Evolutionary conservation across 2,113 vertebrate genomes (phyloP), one percentile per base, ranked within the genome.

Genomic region (Butorides virescens): DNA sequence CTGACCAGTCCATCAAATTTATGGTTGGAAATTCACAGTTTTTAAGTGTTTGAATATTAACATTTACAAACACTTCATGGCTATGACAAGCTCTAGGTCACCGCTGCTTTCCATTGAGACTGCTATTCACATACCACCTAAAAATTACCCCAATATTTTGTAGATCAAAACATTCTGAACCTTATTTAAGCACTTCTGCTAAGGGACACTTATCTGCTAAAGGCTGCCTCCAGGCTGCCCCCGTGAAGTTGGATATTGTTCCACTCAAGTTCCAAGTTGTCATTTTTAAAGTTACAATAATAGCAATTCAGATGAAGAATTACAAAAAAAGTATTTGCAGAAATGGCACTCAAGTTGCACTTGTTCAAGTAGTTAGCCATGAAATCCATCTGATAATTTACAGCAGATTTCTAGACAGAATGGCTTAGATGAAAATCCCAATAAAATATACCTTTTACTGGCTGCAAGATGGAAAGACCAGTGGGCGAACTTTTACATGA

Each of bases 401-500:
- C 26, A 92, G 70, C 44, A 84, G 29, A 26, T 50, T 77, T 96
- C 42, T 74, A 82, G 37, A 91, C 37, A 91, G 87, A 95, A 86
- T 61, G 92, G 55, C 91, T 88, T 49, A 95, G 52, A 94, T 80
- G 68, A 94, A 91, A 87, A 82, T 34, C 65, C 86, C 93, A 87
- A 14, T 56, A 91, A 93, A 86, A 95, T 46, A 80, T 96, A 95
- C 96, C 96, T 96, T 95, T 95, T 86, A 96, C 93, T 93, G 96
- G 92, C 95, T 97, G 96, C 96, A 94, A 94, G 96, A 96, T 95
- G 93, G 96, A 96, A 90, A 96, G 92, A 95, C 62, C 94, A 95
- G 85, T 85, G 91, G 97, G 87, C 46, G 93, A 96, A 56, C 95
- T 97, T 96, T 96, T 96, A 96, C 92, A 96, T 56, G 97, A 90